Base-by-base conservation (phyloP, 2,888 invertebrate genomes). In the Stenoptilia bipunctidactyla region DNA sequence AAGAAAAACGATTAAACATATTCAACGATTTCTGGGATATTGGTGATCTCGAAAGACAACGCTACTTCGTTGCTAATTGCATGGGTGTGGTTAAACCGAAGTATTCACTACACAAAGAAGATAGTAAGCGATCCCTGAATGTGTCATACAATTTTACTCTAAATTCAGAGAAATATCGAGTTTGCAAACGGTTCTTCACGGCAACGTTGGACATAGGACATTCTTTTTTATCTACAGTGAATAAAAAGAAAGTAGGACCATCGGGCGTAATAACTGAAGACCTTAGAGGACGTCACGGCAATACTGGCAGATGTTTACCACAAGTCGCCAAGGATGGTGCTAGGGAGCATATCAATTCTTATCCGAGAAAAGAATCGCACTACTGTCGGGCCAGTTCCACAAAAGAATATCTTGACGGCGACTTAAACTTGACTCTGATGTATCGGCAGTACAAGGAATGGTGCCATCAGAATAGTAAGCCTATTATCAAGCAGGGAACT, bases 401-500 rank as follows among this genome's bases (percentile, higher is more conserved):
- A 14, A 41, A 41, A 15, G 38, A 38, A 35, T 41, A 41, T n/a
- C 38, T 41, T 35, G 41, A 38, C 27, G 41, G 41, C n/a, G 38
- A 38, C 30, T 35, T 38, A 13, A 38, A 41, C 30, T 41, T 41
- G 27, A 3, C 35, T 14, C 6, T 41, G 35, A 41, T 41, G 38
- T 37, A 38, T 15, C 20, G 41, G n/a, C 41, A 38, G 38, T 41
- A 15, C 34, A 13, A 34, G 3, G 9, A 13, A 35, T 14, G 15
- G 13, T 14, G 13, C 13, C 15, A 15, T 35, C 15, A 15, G 35
- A 9, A 35, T 35, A 13, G 13, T 13, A 42, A 40, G 35, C 35
- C 39, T 13, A 38, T 43, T 33, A 40, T 40, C 39, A 43, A 40
- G 35, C 40, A 42, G 40, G 35, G 40, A 38, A 40, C 27, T 9